These are phyloP conservation scores for Melinaea menophilus DNA, from an alignment of 2,888 invertebrate genomes.

Conservation along the genomic window DNA sequence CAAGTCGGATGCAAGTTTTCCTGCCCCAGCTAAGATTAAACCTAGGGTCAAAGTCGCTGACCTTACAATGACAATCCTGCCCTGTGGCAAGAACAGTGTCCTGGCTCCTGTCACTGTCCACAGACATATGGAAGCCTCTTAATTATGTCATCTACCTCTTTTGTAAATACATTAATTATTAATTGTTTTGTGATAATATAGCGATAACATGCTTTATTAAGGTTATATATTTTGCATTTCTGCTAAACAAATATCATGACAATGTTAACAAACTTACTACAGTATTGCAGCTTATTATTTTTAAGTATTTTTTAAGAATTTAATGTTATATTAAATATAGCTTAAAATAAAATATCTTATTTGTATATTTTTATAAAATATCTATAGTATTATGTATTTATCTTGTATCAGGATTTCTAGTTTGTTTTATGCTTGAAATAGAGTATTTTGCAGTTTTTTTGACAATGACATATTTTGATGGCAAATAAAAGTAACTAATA, in stretches of 20 bases:
- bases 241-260: background rate
- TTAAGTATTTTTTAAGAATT: background rate
- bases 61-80: constrained; percentile 69
- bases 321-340: background rate
- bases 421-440: background rate
- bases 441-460: too few species aligned
- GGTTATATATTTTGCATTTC: background rate
- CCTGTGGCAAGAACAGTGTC: constrained; percentile 78
- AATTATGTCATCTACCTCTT: constrained; percentile 58
- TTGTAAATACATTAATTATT: constrained; percentile 31
- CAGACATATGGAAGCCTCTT: constrained; percentile 89
- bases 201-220: background rate
- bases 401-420: constrained; percentile 3
- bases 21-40: constrained; percentile 71
- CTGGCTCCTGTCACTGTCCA: constrained; percentile 94
- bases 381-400: constrained; percentile 9
- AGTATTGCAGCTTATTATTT: background rate
- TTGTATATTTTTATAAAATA: constrained; percentile 6
- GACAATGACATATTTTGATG: too few species aligned
- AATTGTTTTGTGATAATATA: constrained; percentile 34
- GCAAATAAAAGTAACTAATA: too few species aligned
- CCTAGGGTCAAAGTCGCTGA: constrained; percentile 63
- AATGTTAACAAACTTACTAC: background rate
- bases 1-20: constrained; percentile 77
- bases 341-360: background rate